Evolutionary conservation across 2,113 vertebrate species (phyloP).

Genomic region (Xenopus borealis): DNA sequence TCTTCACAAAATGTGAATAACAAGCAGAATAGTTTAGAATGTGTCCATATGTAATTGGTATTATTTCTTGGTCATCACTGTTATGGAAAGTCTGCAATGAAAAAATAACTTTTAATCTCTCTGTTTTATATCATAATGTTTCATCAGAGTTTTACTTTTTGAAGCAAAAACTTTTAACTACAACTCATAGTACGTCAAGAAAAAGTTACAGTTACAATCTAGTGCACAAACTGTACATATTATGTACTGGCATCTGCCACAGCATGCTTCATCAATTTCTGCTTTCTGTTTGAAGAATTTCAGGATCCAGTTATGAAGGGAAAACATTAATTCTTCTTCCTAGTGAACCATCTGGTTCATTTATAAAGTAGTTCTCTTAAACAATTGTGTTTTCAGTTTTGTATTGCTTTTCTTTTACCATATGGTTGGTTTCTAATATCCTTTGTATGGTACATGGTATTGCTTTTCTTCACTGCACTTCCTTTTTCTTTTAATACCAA

Average conservation of each 20-base stretch:
- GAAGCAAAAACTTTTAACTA: slow-evolving; percentile 42
- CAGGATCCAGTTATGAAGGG: slow-evolving; percentile 38
- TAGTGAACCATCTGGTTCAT: slow-evolving; percentile 44
- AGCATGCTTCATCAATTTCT: slow-evolving; percentile 38
- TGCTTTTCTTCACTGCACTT: slow-evolving; percentile 5
- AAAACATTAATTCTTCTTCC: slow-evolving; percentile 42
- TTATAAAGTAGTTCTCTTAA: slow-evolving; percentile 37
- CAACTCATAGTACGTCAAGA: background rate
- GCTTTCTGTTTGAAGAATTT: slow-evolving; percentile 45
- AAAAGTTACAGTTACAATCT: slow-evolving; percentile 33
- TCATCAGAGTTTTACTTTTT: slow-evolving; percentile 19
- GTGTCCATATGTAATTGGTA: no score
- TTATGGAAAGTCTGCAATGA: background rate
- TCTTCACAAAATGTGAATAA: no score
- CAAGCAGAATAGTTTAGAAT: no score
- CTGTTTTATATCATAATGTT: slow-evolving; percentile 13
- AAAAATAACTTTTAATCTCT: background rate
- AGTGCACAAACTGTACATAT: slow-evolving; percentile 34
- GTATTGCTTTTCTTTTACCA: slow-evolving; percentile 32
- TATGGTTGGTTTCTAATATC: slow-evolving; percentile 41
- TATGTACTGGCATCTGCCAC: slow-evolving; percentile 41
- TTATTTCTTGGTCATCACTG: no score
- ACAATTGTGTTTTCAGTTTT: slow-evolving; percentile 43
- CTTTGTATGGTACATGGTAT: slow-evolving; percentile 14
- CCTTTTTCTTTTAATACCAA: background rate